A percentile compares a stretch with the other conserved stretches of the same genome.
Conservation (phyloP, 2,888 invertebrate genomes). For the Acrobasis repandana region DNA sequence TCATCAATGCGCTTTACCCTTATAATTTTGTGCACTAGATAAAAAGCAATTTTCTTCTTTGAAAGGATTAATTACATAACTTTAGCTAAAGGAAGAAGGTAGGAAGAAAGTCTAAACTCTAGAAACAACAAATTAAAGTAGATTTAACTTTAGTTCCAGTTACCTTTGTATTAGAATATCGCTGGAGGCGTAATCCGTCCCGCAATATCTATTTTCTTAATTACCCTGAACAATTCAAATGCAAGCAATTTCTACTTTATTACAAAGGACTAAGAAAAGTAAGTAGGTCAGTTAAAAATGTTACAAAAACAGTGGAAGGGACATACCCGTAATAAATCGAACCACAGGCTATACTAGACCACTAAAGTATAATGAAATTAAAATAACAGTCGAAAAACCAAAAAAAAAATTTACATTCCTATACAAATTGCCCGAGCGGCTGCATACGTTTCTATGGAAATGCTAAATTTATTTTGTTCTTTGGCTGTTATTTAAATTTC, state of each 20-base stretch:
- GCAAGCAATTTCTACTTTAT: constrained; percentile 10
- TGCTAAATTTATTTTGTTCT: too few relatives aligned
- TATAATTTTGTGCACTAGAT: neutral
- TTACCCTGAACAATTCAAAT: constrained; percentile 2
- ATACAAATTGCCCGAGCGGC: too few relatives aligned
- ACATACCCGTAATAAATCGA: too few relatives aligned
- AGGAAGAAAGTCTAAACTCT: neutral
- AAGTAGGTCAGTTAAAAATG: neutral
- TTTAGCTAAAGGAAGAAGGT: neutral
- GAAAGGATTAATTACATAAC: neutral
- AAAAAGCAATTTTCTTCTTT: neutral
- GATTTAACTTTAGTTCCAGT: constrained; percentile 1
- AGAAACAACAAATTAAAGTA: neutral
- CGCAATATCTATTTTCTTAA: constrained; percentile 15
- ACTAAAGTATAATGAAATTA: too few relatives aligned
- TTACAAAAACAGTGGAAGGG: neutral
- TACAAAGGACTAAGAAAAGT: neutral
- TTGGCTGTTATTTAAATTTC: too few relatives aligned
- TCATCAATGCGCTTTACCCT: too few relatives aligned
- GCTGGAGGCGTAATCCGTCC: constrained; percentile 10
- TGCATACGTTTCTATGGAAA: too few relatives aligned
- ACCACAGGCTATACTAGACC: too few relatives aligned
- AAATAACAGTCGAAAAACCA: too few relatives aligned
- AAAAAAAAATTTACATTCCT: too few relatives aligned
- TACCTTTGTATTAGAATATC: constrained; percentile 10